Percentiles rank a stretch among this genome's conserved stretches.
Conservation (phyloP, 2,888 invertebrate species). For the Tinea semifulvella region DNA sequence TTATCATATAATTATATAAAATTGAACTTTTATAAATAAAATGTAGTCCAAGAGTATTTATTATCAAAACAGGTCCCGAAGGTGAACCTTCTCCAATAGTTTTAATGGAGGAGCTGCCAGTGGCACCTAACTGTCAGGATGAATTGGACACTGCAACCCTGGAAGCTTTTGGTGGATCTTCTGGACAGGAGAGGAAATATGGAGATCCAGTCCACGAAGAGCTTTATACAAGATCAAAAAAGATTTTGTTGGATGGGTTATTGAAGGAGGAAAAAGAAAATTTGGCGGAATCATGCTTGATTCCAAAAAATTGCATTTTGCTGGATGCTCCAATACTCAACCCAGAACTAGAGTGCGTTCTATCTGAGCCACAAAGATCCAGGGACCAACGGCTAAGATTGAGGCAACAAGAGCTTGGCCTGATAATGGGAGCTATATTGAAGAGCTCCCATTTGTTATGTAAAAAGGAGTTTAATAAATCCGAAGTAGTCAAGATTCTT, state of each 20-base stretch:
- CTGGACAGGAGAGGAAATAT: background rate
- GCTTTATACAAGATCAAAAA: background rate
- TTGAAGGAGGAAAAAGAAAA: slow-evolving; percentile 4
- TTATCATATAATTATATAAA: too few species aligned
- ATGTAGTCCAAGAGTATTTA: too few species aligned
- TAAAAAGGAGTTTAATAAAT: background rate
- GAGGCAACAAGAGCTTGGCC: background rate
- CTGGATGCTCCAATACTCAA: slow-evolving; percentile 4
- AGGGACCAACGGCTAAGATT: background rate
- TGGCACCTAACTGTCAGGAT: too few species aligned
- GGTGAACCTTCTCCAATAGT: too few species aligned
- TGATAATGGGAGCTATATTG: background rate
- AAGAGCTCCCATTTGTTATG: slow-evolving; percentile 1
- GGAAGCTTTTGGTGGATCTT: background rate
- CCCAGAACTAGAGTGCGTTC: slow-evolving; percentile 1
- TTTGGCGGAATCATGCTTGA: background rate
- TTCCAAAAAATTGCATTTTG: slow-evolving; percentile 2
- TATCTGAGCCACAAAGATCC: background rate
- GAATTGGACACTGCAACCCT: too few species aligned
- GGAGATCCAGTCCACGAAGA: background rate
- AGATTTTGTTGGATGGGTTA: background rate
- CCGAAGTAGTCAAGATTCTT: background rate
- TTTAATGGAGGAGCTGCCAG: too few species aligned
- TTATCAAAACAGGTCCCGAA: too few species aligned
- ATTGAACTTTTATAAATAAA: too few species aligned